phyloP scores from a whole-genome alignment of 2,113 vertebrate genomes.

The Macaca mulatta region DNA sequence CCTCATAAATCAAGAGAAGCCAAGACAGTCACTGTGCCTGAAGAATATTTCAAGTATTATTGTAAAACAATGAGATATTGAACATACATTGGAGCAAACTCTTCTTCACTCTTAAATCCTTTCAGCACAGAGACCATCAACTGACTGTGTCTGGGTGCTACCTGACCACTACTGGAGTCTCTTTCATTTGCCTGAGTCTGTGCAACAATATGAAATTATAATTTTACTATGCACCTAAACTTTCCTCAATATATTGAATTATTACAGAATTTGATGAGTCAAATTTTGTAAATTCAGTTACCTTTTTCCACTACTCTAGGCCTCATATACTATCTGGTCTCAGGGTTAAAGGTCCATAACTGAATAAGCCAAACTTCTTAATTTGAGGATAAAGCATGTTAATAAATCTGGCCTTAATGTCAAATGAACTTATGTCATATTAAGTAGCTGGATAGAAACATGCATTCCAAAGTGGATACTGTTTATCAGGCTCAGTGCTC shows the following conservation, averaged over 20 bases:
- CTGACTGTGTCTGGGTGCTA: neutral
- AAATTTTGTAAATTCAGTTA: neutral
- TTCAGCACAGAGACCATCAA: neutral
- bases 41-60: neutral
- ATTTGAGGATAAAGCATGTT: neutral
- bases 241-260: neutral
- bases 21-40: neutral
- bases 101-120: neutral
- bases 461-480: neutral
- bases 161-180: neutral
- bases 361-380: neutral
- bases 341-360: neutral
- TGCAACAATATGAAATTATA: neutral
- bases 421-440: neutral
- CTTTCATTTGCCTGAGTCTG: neutral
- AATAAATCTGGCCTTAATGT: neutral
- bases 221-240: neutral
- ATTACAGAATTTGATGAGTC: neutral
- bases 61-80: neutral
- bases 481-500: neutral
- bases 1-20: neutral
- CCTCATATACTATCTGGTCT: neutral
- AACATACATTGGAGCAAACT: neutral
- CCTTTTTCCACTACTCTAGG: neutral
- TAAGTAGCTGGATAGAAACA: neutral